Conservation (phyloP, 37 sponge, comb jelly and placozoan genomes). For the Agelas oroides region DNA sequence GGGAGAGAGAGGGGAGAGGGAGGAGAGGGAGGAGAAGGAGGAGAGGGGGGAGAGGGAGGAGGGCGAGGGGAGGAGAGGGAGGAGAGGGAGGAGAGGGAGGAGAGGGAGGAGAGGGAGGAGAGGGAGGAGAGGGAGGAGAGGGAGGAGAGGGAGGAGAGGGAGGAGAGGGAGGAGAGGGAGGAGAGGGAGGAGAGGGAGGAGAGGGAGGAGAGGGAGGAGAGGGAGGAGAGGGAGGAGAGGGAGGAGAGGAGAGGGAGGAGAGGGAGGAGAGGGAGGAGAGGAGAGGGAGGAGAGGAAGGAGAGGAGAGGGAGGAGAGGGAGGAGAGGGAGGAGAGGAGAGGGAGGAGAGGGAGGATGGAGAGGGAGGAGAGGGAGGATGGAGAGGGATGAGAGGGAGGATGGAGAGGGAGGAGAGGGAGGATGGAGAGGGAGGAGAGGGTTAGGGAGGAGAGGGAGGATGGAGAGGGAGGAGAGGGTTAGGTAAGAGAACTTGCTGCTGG, state of each 20-base stretch:
- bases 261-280: background rate
- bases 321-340: background rate
- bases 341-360: background rate
- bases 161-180: background rate
- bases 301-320: background rate
- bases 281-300: no score
- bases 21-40: background rate
- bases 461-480: no score
- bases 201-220: background rate
- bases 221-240: background rate
- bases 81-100: background rate
- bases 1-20: conserved; percentile 51
- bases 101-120: background rate
- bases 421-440: no score
- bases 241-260: background rate
- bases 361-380: background rate
- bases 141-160: background rate
- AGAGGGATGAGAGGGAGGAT: no score
- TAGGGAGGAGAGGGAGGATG: no score
- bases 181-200: background rate
- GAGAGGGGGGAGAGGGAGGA: background rate
- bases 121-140: background rate
- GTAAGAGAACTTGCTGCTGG: no score
- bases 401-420: no score
- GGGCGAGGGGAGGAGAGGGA: conserved; percentile 10